Evolutionary conservation across 2,113 vertebrate species (phyloP), one percentile per base, ranked within the genome.

Genomic region (Apeltes quadracus): DNA sequence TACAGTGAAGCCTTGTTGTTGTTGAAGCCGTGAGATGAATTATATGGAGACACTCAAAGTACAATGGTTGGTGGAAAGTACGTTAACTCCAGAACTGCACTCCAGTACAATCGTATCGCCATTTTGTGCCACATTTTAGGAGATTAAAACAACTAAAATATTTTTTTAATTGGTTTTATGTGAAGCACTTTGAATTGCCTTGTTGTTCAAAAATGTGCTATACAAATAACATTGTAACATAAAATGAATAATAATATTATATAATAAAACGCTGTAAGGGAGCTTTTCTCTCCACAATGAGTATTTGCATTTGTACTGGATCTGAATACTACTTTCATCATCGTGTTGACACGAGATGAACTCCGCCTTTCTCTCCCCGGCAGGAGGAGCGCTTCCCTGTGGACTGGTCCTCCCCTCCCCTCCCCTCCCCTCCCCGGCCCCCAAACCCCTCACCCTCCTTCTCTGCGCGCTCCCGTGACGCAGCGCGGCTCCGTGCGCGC

Each of bases 401-500:
- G 29, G 36, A 46, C 54, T 66, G 1, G 20, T 46, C 44, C 53
- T 68, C 70, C 5, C 18, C 53, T 2, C 8, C 87, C 81, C 87
- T 54, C 13, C 61, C 65, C 44, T 23, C 4, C 6, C 23, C 50
- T 15, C 50, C 50, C 13, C 5, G n/a, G n/a, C n/a, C n/a, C n/a
- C n/a, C n/a, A n/a, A n/a, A n/a, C 23, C 14, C 51, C 12, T 5
- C 22, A 3, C 5, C 22, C 22, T 7, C 4, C 9, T 9, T 23
- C 22, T 23, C 48, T 41, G 69, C 86, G 14, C 84, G 76, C 75
- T 63, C 81, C 76, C 62, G 88, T 82, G 76, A 85, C 84, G 78
- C 81, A 54, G 85, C 79, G 75, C 85, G 29, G 78, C 59, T 59
- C 72, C 72, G 75, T 66, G 73, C 63, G 61, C 84, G 51, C 82